Conservation (phyloP, 2,113 vertebrate genomes). For the Psettodes erumei region DNA sequence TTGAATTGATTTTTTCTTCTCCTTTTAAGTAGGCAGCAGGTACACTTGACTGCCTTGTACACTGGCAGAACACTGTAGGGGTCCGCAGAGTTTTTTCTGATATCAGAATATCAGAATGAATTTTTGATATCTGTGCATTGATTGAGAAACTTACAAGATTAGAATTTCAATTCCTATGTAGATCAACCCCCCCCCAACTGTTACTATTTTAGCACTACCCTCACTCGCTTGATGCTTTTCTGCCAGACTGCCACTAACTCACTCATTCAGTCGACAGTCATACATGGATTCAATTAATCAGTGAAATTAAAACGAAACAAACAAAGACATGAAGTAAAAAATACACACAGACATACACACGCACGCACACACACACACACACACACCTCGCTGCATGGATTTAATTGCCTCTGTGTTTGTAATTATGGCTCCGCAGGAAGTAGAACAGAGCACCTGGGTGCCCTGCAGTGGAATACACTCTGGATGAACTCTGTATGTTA, state of each 20-base stretch:
- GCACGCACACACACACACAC: slow-evolving; percentile 30
- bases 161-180: background rate
- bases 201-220: slow-evolving; percentile 1
- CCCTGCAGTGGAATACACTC: slow-evolving; percentile 76
- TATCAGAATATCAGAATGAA: background rate
- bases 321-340: slow-evolving; percentile 6
- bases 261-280: slow-evolving; percentile 18
- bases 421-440: slow-evolving; percentile 77
- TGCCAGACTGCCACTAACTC: background rate
- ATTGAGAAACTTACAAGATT: slow-evolving; percentile 13
- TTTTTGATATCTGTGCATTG: slow-evolving; percentile 6
- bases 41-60: slow-evolving; percentile 4
- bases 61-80: background rate
- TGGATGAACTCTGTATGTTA: slow-evolving; percentile 70
- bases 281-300: slow-evolving; percentile 10
- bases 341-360: slow-evolving; percentile 4
- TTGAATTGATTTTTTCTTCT: slow-evolving; percentile 15
- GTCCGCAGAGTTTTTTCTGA: background rate
- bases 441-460: slow-evolving; percentile 76
- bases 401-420: slow-evolving; percentile 79
- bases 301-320: slow-evolving; percentile 26
- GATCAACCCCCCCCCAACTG: background rate
- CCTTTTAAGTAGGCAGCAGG: background rate
- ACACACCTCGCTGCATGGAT: slow-evolving; percentile 58
- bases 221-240: background rate